Percentiles rank a stretch among this genome's conserved stretches.
Evolutionary conservation across 2,888 invertebrate species (phyloP).

Genomic region (Perdita meconis): DNA sequence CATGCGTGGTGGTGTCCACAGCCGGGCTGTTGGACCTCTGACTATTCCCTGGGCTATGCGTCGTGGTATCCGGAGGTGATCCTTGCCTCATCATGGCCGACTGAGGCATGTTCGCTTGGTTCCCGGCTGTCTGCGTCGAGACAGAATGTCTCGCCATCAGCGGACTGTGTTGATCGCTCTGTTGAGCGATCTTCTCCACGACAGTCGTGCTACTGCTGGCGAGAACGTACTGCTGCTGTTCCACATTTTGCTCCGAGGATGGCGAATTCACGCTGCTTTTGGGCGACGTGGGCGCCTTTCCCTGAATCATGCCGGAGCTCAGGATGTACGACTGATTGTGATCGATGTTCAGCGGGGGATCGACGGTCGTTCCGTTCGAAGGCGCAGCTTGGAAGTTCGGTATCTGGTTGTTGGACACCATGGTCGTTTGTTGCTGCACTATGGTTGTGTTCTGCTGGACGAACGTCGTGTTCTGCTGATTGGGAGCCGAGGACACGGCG

Average conservation of each 20-base stretch:
- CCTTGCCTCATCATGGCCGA: slow-evolving; percentile 84
- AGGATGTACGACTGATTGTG: slow-evolving; percentile 85
- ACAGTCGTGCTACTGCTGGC: slow-evolving; percentile 74
- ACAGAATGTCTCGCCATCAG: slow-evolving; percentile 88
- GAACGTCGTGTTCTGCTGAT: slow-evolving; percentile 89
- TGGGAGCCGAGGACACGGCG: slow-evolving; percentile 85
- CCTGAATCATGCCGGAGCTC: slow-evolving; percentile 80
- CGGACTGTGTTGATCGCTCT: slow-evolving; percentile 78
- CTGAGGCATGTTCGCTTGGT: slow-evolving; percentile 81
- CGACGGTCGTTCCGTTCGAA: slow-evolving; percentile 73
- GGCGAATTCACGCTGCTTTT: slow-evolving; percentile 78
- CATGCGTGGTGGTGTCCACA: slow-evolving; percentile 83
- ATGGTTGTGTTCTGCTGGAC: slow-evolving; percentile 95
- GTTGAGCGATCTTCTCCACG: slow-evolving; percentile 75
- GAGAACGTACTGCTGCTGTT: slow-evolving; percentile 80
- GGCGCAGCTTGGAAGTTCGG: slow-evolving; percentile 83
- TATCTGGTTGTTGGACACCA: slow-evolving; percentile 89
- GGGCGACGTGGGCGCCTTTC: slow-evolving; percentile 77
- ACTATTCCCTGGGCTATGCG: slow-evolving; percentile 89
- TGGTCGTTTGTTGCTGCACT: slow-evolving; percentile 92
- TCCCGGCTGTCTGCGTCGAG: slow-evolving; percentile 89
- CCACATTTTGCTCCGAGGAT: slow-evolving; percentile 80
- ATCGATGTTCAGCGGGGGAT: slow-evolving; percentile 86
- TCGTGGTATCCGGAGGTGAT: slow-evolving; percentile 94
- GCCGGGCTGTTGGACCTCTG: slow-evolving; percentile 83